phyloP scores from a whole-genome alignment of 2,113 vertebrate genomes.

The Tinamus guttatus region DNA sequence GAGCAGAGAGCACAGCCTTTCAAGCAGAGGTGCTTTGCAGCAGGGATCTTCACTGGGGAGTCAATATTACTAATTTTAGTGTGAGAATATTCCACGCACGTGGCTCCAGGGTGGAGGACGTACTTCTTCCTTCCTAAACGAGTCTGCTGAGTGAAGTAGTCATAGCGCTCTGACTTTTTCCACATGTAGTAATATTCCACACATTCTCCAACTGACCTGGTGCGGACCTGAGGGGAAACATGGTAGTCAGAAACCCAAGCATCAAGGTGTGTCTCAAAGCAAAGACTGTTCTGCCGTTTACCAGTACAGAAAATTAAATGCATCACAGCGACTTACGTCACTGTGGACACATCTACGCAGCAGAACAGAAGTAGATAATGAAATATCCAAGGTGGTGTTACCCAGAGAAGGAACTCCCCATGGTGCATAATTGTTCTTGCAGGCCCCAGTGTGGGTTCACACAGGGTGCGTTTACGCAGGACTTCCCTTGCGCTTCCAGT shows the following conservation, averaged over 20 bases:
- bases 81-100: conserved; percentile 82
- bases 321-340: neutral
- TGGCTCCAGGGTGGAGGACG: conserved; percentile 84
- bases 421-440: neutral
- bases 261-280: accelerated
- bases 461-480: neutral
- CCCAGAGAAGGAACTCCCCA: conserved; percentile 34
- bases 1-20: neutral
- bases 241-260: neutral
- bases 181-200: conserved; percentile 98
- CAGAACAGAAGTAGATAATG: conserved; percentile 12
- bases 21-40: neutral
- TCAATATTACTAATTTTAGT: conserved; percentile 56
- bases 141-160: conserved; percentile 93
- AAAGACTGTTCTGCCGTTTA: neutral
- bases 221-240: conserved; percentile 85
- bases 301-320: neutral
- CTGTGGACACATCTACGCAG: neutral
- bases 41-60: neutral
- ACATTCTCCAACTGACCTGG: conserved; percentile 93
- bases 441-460: neutral
- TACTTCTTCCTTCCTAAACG: conserved; percentile 91
- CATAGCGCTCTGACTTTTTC: conserved; percentile 95
- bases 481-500: conserved; percentile 41
- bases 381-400: neutral